These are phyloP conservation scores for Orycteropus afer DNA, from an alignment of 2,113 vertebrate species.

Conservation along the genomic window DNA sequence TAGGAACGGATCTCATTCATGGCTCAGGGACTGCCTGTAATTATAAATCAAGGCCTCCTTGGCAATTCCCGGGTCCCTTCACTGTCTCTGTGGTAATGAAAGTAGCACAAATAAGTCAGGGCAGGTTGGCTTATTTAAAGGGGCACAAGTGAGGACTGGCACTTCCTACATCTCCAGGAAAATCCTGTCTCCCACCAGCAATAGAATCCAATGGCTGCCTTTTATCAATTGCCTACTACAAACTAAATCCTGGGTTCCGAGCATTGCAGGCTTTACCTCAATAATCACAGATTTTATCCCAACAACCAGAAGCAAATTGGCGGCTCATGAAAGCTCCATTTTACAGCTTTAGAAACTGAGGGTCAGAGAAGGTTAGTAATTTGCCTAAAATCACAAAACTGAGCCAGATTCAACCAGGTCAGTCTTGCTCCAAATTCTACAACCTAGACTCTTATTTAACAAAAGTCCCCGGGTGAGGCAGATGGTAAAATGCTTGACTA, in stretches of 20 bases:
- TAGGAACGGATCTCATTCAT: background rate
- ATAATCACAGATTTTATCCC: background rate
- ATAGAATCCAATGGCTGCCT: background rate
- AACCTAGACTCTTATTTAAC: background rate
- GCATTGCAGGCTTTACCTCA: constrained; percentile 17
- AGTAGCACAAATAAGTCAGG: constrained; percentile 76
- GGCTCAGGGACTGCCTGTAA: constrained; percentile 1
- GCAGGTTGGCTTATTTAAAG: constrained; percentile 67
- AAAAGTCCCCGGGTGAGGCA: background rate
- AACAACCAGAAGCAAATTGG: background rate
- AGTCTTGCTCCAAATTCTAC: background rate
- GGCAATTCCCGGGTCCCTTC: constrained; percentile 68
- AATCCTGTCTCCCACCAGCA: background rate
- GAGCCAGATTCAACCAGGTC: background rate
- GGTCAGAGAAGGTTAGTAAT: background rate
- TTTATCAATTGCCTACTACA: background rate
- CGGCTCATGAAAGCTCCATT: background rate
- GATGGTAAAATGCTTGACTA: background rate
- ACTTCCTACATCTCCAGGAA: constrained; percentile 54
- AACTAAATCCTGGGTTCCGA: background rate
- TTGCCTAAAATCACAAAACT: background rate
- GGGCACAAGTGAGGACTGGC: constrained; percentile 22
- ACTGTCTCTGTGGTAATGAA: constrained; percentile 77
- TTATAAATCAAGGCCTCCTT: constrained; percentile 75
- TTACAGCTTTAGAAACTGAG: constrained; percentile 37